Evolutionary conservation across 2,888 invertebrate species (phyloP).

Genomic region (Beris morrisii): DNA sequence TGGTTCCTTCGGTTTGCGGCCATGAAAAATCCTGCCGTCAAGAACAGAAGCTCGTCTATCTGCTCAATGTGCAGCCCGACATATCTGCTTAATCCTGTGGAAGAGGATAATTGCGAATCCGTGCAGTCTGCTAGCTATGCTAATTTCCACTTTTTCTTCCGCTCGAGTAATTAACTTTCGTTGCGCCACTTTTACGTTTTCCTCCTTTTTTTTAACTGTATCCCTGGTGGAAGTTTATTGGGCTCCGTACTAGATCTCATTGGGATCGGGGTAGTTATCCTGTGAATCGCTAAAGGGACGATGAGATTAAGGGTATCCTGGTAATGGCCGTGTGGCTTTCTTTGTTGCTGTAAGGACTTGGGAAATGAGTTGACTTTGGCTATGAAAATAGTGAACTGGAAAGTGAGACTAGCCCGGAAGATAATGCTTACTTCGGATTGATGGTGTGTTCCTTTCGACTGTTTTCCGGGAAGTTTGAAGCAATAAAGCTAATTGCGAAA

Average conservation of each 20-base stretch:
- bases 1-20: no score
- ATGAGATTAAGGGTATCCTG: slow-evolving; percentile 21
- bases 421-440: no score
- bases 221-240: no score
- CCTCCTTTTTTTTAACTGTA: slow-evolving; percentile 3
- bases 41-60: no score
- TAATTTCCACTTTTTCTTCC: slow-evolving; percentile 30
- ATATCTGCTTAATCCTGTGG: slow-evolving; percentile 10
- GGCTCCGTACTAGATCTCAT: no score
- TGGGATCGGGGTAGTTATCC: neutral
- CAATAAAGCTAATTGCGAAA: no score
- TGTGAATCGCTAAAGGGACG: slow-evolving; percentile 10
- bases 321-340: slow-evolving; percentile 8
- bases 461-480: no score
- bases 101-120: slow-evolving; percentile 13
- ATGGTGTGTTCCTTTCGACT: no score
- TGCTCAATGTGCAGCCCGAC: no score
- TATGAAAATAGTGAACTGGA: no score
- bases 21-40: no score
- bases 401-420: no score
- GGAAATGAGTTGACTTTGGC: neutral
- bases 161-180: slow-evolving; percentile 27
- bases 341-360: neutral
- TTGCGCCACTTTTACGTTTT: slow-evolving; percentile 21
- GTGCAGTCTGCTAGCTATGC: slow-evolving; percentile 15